Conservation (phyloP, 2,888 invertebrate genomes). For the Minunthozetes semirufus region DNA sequence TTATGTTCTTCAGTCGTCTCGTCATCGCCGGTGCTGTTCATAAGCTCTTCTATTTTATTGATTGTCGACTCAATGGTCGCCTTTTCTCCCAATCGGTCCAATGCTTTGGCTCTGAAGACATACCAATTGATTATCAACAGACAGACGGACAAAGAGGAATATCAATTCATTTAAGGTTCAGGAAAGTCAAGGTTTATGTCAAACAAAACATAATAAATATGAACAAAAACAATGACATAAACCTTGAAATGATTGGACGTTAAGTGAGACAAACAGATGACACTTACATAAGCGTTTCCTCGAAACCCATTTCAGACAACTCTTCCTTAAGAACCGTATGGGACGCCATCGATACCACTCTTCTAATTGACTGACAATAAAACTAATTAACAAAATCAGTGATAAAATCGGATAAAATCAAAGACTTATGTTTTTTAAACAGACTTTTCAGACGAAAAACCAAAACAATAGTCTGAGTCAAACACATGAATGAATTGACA, state of each 20-base stretch:
- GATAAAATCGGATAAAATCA: too few species aligned
- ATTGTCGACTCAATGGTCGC: constrained; percentile 35
- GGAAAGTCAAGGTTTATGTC: too few species aligned
- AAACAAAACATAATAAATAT: too few species aligned
- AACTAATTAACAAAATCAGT: too few species aligned
- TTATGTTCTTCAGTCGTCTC: neutral
- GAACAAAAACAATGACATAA: neutral
- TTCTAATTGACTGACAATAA: too few species aligned
- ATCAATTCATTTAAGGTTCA: too few species aligned
- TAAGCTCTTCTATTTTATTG: constrained; percentile 3
- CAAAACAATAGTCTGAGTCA: too few species aligned
- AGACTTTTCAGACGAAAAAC: too few species aligned
- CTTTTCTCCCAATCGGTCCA: constrained; percentile 29
- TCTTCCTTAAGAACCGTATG: constrained; percentile 32
- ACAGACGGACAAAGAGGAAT: too few species aligned
- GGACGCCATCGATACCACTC: constrained; percentile 23
- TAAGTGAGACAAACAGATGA: neutral
- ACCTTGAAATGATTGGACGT: neutral
- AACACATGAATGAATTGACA: constrained; percentile 3
- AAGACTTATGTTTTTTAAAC: too few species aligned
- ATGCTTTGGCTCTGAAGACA: constrained; percentile 17
- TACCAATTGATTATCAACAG: neutral
- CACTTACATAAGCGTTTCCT: constrained; percentile 29
- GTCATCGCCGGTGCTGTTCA: constrained; percentile 21
- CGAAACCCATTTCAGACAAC: constrained; percentile 35